phyloP scores from a whole-genome alignment of 92 coral and sea anemone species.

The Porites cylindrica region DNA sequence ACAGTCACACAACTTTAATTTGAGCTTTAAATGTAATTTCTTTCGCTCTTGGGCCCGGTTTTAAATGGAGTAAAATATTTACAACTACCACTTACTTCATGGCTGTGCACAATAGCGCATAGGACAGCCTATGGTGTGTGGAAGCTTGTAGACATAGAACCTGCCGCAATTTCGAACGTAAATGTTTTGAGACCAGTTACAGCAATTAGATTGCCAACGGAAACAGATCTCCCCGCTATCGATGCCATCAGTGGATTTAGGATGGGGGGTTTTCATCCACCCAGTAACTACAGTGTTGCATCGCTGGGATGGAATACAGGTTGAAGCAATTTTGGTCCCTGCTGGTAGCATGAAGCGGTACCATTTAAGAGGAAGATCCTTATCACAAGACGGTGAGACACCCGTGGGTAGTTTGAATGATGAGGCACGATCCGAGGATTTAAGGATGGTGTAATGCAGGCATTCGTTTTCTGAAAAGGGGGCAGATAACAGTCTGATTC shows the following conservation, averaged over 20 bases:
- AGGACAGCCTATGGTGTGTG: conserved; percentile 10
- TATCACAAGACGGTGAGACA: conserved; percentile 32
- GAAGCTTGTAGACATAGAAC: conserved; percentile 47
- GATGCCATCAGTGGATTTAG: conserved; percentile 24
- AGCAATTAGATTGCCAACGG: neutral
- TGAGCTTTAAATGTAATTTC: too few relatives aligned
- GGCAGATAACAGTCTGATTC: neutral
- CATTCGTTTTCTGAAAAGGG: conserved; percentile 13
- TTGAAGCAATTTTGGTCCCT: conserved; percentile 39
- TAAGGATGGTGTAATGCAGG: neutral
- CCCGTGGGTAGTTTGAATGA: neutral
- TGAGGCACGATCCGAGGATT: conserved; percentile 5
- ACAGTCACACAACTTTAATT: too few relatives aligned
- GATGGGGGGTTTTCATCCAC: conserved; percentile 26
- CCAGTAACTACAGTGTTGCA: conserved; percentile 42
- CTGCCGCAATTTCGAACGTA: conserved; percentile 39
- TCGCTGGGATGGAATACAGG: neutral
- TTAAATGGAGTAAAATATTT: neutral
- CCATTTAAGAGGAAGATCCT: conserved; percentile 16
- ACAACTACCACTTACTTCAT: neutral
- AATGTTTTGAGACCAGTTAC: conserved; percentile 20
- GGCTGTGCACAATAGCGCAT: conserved; percentile 45
- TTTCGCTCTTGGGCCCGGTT: too few relatives aligned
- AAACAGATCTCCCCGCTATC: conserved; percentile 26
- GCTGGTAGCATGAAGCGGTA: conserved; percentile 44